phyloP scores from a whole-genome alignment of 2,888 invertebrate genomes.

The Drosophila prolongata region DNA sequence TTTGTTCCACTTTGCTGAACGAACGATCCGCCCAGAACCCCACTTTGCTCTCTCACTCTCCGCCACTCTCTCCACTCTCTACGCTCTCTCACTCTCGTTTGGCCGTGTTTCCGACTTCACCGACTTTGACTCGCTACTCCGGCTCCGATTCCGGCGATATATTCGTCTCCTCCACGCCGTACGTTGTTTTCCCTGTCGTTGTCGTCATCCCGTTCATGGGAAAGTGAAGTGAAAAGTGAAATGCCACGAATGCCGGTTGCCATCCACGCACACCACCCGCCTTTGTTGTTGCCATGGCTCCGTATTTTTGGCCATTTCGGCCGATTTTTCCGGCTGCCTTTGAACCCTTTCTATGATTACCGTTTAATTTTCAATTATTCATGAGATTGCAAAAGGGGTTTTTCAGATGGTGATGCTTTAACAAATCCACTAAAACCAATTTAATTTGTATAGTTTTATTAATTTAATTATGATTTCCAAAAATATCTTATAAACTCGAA shows the following conservation, averaged over 20 bases:
- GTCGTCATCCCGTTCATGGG: conserved; percentile 69
- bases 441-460: neutral
- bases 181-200: conserved; percentile 41
- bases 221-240: conserved; percentile 84
- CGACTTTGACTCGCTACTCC: conserved; percentile 78
- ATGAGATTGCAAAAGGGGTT: neutral
- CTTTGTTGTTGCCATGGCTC: conserved; percentile 50
- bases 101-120: conserved; percentile 76
- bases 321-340: conserved; percentile 54
- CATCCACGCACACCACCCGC: conserved; percentile 23
- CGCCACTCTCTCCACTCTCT: conserved; percentile 30
- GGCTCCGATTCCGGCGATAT: conserved; percentile 50
- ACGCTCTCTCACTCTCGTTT: conserved; percentile 67
- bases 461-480: no score
- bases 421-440: neutral
- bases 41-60: conserved; percentile 39
- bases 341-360: conserved; percentile 27
- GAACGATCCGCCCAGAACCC: conserved; percentile 38
- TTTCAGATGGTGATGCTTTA: neutral
- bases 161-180: conserved; percentile 24
- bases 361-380: conserved; percentile 31
- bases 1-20: conserved; percentile 70
- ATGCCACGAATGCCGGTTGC: conserved; percentile 75
- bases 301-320: conserved; percentile 51
- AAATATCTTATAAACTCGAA: no score